These are phyloP conservation scores for Monopis laevigella DNA, from an alignment of 2,888 invertebrate species.

Conservation along the genomic window DNA sequence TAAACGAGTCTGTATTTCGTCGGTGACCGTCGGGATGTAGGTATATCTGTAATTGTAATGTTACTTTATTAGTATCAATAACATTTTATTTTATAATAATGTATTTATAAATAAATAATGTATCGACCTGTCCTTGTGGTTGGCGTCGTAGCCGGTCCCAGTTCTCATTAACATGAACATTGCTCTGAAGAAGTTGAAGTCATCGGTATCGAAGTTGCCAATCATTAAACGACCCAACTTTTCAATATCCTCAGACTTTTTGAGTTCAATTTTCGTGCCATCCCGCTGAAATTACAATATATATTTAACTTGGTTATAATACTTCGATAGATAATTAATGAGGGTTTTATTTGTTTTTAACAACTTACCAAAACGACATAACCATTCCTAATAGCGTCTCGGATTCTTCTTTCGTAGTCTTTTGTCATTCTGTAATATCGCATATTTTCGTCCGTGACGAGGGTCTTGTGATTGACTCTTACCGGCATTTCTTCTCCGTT, in stretches of 20 bases:
- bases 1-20: constrained; percentile 71
- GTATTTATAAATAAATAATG: neutral
- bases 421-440: constrained; percentile 28
- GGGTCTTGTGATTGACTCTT: constrained; percentile 46
- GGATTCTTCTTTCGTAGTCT: constrained; percentile 59
- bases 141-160: constrained; percentile 42
- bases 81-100: too few species aligned
- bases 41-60: constrained; percentile 50
- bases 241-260: constrained; percentile 72
- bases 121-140: neutral
- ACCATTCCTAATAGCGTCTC: constrained; percentile 51
- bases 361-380: constrained; percentile 43
- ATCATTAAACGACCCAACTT: constrained; percentile 73
- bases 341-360: too few species aligned
- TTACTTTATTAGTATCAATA: too few species aligned
- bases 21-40: constrained; percentile 68
- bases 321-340: neutral
- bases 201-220: constrained; percentile 69
- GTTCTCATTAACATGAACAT: constrained; percentile 48
- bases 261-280: constrained; percentile 69
- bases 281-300: constrained; percentile 40
- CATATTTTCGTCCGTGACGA: constrained; percentile 22
- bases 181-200: constrained; percentile 56
- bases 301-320: neutral
- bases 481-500: constrained; percentile 68